phyloP scores from a whole-genome alignment of 1,140 invertebrate species.

The Sinonovacula constricta region DNA sequence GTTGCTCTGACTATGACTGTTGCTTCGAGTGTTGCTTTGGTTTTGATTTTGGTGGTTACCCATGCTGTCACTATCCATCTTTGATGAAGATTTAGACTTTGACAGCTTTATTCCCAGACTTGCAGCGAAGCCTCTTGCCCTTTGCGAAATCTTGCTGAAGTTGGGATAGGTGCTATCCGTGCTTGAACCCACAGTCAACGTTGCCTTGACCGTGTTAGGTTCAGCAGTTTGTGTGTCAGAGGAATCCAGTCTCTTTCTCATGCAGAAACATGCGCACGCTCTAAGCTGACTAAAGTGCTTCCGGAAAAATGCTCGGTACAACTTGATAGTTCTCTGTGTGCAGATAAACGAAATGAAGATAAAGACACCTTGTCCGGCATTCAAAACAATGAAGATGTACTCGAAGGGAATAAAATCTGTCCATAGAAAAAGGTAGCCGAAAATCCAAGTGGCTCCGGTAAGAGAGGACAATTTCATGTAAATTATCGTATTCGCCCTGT shows the following conservation, averaged over 20 bases:
- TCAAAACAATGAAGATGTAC: conserved; percentile 81
- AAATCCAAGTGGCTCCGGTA: conserved; percentile 60
- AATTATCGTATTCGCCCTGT: conserved; percentile 51
- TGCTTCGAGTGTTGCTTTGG: too few species aligned
- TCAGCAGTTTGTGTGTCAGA: conserved; percentile 18
- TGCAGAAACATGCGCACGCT: conserved; percentile 18
- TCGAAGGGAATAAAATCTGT: conserved; percentile 67
- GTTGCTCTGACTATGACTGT: too few species aligned
- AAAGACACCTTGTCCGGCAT: conserved; percentile 82
- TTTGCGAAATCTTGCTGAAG: too few species aligned
- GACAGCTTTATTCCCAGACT: too few species aligned
- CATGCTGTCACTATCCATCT: too few species aligned
- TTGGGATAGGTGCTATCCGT: not conserved
- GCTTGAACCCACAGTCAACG: conserved; percentile 14
- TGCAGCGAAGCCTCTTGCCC: too few species aligned
- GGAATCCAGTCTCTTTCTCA: not conserved
- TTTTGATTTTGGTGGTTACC: too few species aligned
- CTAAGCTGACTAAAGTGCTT: not conserved
- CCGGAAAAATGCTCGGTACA: conserved; percentile 38
- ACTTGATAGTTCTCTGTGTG: conserved; percentile 60
- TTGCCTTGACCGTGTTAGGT: conserved; percentile 31
- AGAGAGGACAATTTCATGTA: conserved; percentile 63
- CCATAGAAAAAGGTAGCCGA: conserved; percentile 58
- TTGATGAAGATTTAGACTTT: too few species aligned
- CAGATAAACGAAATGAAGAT: conserved; percentile 83